These are phyloP conservation scores for Arnoldichthys spilopterus DNA, from an alignment of 2,797 vertebrate genomes.

Conservation along the genomic window DNA sequence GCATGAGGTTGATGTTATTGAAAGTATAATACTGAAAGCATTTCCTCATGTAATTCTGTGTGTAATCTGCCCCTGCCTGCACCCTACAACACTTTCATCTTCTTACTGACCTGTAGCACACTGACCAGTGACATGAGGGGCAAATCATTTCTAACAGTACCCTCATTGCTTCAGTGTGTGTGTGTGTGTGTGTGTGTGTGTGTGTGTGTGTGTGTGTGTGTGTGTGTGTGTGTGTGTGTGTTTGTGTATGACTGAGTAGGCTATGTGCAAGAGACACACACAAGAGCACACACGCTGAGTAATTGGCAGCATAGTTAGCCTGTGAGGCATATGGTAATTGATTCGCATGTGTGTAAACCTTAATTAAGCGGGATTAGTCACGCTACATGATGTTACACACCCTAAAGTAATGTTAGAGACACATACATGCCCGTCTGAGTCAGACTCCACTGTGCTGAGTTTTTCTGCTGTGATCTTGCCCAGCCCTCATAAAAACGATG, in stretches of 20 bases:
- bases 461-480: neutral
- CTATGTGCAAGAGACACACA: constrained; percentile 33
- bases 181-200: constrained; percentile 13
- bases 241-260: neutral
- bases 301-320: constrained; percentile 39
- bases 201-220: neutral
- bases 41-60: too few relatives aligned
- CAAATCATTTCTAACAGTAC: neutral
- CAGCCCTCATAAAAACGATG: neutral
- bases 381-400: constrained; percentile 29
- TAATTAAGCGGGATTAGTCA: constrained; percentile 53
- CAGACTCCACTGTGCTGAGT: neutral
- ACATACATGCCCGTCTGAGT: constrained; percentile 29
- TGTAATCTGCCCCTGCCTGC: too few relatives aligned
- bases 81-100: neutral
- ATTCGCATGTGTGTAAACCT: constrained; percentile 47
- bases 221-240: constrained; percentile 12
- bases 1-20: neutral
- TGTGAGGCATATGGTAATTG: constrained; percentile 52
- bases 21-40: neutral
- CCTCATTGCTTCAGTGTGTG: neutral
- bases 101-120: too few relatives aligned
- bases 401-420: constrained; percentile 44
- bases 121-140: constrained; percentile 18
- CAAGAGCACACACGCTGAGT: constrained; percentile 25